These are phyloP conservation scores for Pemphredon lugubris DNA, from an alignment of 2,888 invertebrate genomes.

Conservation along the genomic window DNA sequence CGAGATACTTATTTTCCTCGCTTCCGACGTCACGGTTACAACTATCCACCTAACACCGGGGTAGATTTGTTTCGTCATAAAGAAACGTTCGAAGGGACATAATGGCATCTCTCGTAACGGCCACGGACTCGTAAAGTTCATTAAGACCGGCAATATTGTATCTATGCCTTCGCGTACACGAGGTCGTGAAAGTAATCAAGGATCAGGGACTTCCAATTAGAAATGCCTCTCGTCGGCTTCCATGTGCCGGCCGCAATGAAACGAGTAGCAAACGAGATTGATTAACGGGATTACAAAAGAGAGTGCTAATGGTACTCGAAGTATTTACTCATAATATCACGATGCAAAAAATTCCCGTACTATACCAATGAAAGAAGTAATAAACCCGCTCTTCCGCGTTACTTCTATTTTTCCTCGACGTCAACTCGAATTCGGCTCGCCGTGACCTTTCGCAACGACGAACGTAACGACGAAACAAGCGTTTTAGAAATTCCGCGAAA, in stretches of 20 bases:
- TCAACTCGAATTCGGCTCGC: too few relatives aligned
- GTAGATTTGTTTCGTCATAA: too few relatives aligned
- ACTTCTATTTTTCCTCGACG: too few relatives aligned
- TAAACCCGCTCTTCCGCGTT: too few relatives aligned
- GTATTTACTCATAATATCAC: slow-evolving; percentile 48
- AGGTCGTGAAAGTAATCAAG: slow-evolving; percentile 60
- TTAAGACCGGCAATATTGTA: slow-evolving; percentile 56
- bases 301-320: slow-evolving; percentile 4
- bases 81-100: slow-evolving; percentile 4
- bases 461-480: too few relatives aligned
- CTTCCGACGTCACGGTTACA: too few relatives aligned
- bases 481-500: background rate
- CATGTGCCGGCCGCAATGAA: slow-evolving; percentile 40
- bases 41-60: too few relatives aligned
- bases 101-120: slow-evolving; percentile 35
- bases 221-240: slow-evolving; percentile 53
- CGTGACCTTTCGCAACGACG: too few relatives aligned
- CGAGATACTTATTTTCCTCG: too few relatives aligned
- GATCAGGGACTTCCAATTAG: slow-evolving; percentile 62
- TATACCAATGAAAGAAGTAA: background rate
- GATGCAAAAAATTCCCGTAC: background rate
- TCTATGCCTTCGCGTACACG: slow-evolving; percentile 15
- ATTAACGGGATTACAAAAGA: slow-evolving; percentile 59
- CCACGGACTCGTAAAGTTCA: slow-evolving; percentile 57
- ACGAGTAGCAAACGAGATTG: slow-evolving; percentile 58